Conservation (phyloP, 2,888 invertebrate genomes). For the Thyatira batis region DNA sequence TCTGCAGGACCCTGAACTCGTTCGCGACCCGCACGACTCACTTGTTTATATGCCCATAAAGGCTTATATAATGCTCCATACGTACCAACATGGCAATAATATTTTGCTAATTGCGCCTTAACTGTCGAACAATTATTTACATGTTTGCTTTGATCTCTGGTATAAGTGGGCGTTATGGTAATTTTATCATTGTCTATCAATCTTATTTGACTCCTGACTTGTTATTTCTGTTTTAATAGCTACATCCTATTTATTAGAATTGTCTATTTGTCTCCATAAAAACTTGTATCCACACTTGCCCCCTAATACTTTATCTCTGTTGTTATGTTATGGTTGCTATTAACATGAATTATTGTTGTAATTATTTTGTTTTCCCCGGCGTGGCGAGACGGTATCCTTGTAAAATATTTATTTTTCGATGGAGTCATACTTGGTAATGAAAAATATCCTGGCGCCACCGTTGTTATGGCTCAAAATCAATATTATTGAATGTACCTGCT, state of each 20-base stretch:
- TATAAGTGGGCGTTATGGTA: not conserved
- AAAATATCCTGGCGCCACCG: not conserved
- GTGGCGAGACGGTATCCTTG: conserved; percentile 14
- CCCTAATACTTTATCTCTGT: not conserved
- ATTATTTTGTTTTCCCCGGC: conserved; percentile 15
- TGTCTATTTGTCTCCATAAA: not conserved
- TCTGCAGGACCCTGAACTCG: conserved; percentile 48
- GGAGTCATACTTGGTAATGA: conserved; percentile 1
- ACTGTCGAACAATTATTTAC: not conserved
- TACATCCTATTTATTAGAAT: not conserved
- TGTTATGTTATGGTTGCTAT: not conserved
- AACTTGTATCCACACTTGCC: not conserved
- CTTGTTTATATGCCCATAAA: conserved; percentile 3
- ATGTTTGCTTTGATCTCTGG: not conserved
- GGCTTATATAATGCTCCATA: not conserved
- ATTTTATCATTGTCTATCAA: not conserved
- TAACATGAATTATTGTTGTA: conserved; percentile 6
- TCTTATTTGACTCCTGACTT: not conserved
- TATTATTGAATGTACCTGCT: not conserved
- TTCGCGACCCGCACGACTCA: conserved; percentile 34
- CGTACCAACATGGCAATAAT: not conserved
- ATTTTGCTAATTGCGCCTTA: too few species aligned
- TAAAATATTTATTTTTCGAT: conserved; percentile 12
- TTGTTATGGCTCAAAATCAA: not conserved
- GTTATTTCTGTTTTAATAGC: not conserved